A percentile compares a stretch with the other conserved stretches of the same genome.
phyloP scores from a whole-genome alignment of 2,797 vertebrate species.

The Helicolenus hilgendorfi region DNA sequence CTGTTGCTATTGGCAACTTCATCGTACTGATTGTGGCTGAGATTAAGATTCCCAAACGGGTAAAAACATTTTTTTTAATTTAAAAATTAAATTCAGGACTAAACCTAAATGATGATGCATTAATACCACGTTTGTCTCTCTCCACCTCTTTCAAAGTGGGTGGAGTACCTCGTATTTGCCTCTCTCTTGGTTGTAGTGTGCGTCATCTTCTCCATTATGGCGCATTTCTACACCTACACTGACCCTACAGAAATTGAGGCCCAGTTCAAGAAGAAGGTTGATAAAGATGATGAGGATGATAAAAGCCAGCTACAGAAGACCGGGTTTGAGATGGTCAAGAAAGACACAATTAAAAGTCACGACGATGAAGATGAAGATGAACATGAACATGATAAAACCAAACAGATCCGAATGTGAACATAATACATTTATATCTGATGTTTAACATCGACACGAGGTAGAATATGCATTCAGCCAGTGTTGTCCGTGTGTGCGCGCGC shows the following conservation, averaged over 20 bases:
- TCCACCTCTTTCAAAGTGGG: conserved; percentile 90
- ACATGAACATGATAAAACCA: neutral
- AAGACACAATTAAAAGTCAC: neutral
- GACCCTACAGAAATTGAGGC: conserved; percentile 94
- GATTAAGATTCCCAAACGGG: conserved; percentile 90
- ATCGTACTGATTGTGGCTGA: conserved; percentile 97
- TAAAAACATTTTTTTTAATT: conserved; percentile 54
- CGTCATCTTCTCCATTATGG: conserved; percentile 95
- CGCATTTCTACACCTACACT: conserved; percentile 94
- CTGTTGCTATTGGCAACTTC: conserved; percentile 95
- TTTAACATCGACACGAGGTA: neutral
- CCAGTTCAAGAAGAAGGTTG: conserved; percentile 84
- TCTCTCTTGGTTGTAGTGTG: conserved; percentile 93
- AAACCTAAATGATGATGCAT: neutral
- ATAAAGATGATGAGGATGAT: conserved; percentile 70
- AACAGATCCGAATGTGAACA: conserved; percentile 77
- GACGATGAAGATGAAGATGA: conserved; percentile 14
- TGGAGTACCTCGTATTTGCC: conserved; percentile 95
- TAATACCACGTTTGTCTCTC: conserved; percentile 1
- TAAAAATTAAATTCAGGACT: neutral
- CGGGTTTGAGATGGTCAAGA: conserved; percentile 71
- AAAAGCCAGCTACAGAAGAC: conserved; percentile 21
- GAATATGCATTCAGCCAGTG: neutral
- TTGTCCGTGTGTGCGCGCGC: neutral
- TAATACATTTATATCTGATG: neutral